Evolutionary conservation across 2,888 invertebrate genomes (phyloP).

Genomic region (Cantharis rufa): DNA sequence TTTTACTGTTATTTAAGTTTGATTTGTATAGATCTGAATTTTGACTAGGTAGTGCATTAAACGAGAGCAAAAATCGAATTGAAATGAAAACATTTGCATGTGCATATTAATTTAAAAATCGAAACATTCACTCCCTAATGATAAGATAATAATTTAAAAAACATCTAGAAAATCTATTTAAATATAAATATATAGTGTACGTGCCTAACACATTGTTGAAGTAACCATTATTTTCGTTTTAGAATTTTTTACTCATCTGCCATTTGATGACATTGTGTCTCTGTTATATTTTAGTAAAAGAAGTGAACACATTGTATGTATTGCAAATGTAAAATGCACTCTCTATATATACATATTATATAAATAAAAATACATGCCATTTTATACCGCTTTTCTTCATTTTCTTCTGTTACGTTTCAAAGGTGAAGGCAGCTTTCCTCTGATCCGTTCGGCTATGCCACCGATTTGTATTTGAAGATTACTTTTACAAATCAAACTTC

Average conservation of each 20-base stretch:
- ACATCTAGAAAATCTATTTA: constrained; percentile 11
- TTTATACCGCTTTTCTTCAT: constrained; percentile 32
- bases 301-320: constrained; percentile 54
- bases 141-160: neutral
- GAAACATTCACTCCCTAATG: constrained; percentile 11
- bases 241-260: constrained; percentile 26
- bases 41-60: constrained; percentile 13
- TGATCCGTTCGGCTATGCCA: too few species aligned
- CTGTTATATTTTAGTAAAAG: constrained; percentile 39
- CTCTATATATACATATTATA: constrained; percentile 48
- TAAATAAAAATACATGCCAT: constrained; percentile 53
- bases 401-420: neutral
- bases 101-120: constrained; percentile 2
- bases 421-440: too few species aligned
- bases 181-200: constrained; percentile 20
- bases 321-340: constrained; percentile 56
- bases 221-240: constrained; percentile 20
- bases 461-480: too few species aligned
- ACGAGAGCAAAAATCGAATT: neutral
- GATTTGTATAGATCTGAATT: constrained; percentile 6
- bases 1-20: constrained; percentile 1
- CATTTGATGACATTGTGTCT: constrained; percentile 25
- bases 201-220: constrained; percentile 30
- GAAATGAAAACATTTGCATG: neutral
- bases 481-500: too few species aligned